Conservation (phyloP, 2,797 vertebrate genomes). For the Chrosomus eos region DNA sequence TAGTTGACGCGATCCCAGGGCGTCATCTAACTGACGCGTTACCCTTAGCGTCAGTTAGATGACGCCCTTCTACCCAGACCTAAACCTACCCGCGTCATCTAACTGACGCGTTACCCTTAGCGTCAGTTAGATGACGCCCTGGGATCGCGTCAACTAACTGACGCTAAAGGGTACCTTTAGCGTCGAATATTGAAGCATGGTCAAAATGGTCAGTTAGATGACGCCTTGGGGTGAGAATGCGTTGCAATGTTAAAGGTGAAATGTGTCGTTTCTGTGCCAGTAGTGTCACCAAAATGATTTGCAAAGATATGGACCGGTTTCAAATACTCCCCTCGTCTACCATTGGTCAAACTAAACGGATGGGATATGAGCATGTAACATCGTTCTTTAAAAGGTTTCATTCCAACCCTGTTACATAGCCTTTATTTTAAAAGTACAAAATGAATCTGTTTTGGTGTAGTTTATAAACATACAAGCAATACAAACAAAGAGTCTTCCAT, state of each 20-base stretch:
- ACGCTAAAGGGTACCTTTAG: too few relatives aligned
- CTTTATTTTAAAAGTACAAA: not conserved
- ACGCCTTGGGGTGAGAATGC: too few relatives aligned
- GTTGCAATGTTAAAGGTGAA: not conserved
- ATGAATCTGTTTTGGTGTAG: not conserved
- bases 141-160: too few relatives aligned
- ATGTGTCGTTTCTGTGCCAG: not conserved
- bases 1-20: too few relatives aligned
- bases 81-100: too few relatives aligned
- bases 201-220: too few relatives aligned
- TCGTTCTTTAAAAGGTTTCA: not conserved
- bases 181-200: too few relatives aligned
- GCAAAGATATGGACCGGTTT: not conserved
- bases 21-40: too few relatives aligned
- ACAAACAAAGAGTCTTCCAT: constrained; percentile 70
- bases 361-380: not conserved
- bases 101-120: too few relatives aligned
- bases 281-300: not conserved
- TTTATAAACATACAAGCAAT: constrained; percentile 15
- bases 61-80: too few relatives aligned
- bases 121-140: too few relatives aligned
- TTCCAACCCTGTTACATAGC: not conserved
- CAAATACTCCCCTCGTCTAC: not conserved
- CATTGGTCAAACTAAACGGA: not conserved
- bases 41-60: too few relatives aligned